phyloP scores from a whole-genome alignment of 2,797 vertebrate genomes.

The Gambusia yucatana region DNA sequence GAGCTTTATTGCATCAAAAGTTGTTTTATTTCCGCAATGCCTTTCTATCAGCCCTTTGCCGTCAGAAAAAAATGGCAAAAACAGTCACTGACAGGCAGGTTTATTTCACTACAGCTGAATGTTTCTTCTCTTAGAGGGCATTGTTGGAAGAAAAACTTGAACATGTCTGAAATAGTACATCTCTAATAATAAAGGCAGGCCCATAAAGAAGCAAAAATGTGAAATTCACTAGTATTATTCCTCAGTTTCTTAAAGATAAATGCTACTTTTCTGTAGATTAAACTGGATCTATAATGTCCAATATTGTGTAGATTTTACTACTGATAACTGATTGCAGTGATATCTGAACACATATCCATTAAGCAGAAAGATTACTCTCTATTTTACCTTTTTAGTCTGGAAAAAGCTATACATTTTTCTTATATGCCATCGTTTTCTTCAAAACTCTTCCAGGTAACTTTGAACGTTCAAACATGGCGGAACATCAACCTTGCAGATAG shows the following conservation, averaged over 20 bases:
- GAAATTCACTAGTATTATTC: constrained; percentile 68
- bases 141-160: constrained; percentile 1
- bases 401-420: constrained; percentile 47
- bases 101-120: constrained; percentile 18
- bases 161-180: constrained; percentile 1
- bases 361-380: constrained; percentile 49
- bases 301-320: constrained; percentile 50
- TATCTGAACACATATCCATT: constrained; percentile 40
- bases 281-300: constrained; percentile 34
- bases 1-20: constrained; percentile 34
- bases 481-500: constrained; percentile 61
- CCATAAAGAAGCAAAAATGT: constrained; percentile 51
- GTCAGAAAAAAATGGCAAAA: constrained; percentile 1
- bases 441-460: constrained; percentile 58
- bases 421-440: constrained; percentile 49
- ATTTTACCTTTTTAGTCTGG: constrained; percentile 60
- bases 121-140: constrained; percentile 4
- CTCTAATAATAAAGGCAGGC: constrained; percentile 17
- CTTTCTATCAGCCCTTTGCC: background rate
- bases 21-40: constrained; percentile 22
- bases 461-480: constrained; percentile 61
- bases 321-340: constrained; percentile 42
- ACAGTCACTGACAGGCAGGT: constrained; percentile 2
- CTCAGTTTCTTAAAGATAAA: constrained; percentile 51
- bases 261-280: constrained; percentile 46